Evolutionary conservation across 2,113 vertebrate species (phyloP).

Genomic region (Cercocebus atys): DNA sequence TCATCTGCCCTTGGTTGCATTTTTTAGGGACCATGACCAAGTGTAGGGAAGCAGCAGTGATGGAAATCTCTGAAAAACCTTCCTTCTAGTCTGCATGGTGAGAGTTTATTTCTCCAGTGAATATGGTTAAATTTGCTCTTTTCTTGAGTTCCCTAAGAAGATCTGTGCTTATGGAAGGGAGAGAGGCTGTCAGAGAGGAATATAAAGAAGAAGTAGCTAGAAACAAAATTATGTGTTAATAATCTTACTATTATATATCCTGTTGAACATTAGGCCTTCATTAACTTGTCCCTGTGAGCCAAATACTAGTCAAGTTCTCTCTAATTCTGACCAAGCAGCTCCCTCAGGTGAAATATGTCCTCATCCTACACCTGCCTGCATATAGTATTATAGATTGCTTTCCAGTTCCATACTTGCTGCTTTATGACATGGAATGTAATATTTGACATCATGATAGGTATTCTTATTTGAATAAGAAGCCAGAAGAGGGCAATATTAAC

Average conservation of each 20-base stretch:
- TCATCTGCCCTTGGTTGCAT: background rate
- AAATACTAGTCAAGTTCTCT: background rate
- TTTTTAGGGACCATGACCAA: background rate
- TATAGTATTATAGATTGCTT: background rate
- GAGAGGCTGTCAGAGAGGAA: background rate
- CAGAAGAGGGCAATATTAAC: conserved; percentile 71
- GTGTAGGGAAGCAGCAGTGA: background rate
- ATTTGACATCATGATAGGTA: background rate
- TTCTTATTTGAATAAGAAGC: conserved; percentile 26
- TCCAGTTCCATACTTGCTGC: background rate
- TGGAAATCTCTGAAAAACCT: background rate
- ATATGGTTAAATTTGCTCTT: background rate
- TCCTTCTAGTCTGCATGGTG: background rate
- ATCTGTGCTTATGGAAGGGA: background rate
- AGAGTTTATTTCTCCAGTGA: background rate
- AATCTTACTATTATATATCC: background rate
- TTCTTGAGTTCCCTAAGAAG: background rate
- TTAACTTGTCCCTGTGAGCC: background rate
- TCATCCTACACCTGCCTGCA: background rate
- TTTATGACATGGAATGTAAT: background rate
- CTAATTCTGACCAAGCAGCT: background rate
- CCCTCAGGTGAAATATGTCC: background rate
- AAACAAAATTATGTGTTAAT: background rate
- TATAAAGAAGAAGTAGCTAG: background rate
- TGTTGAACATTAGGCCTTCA: background rate